Evolutionary conservation across 2,113 vertebrate genomes (phyloP).

Genomic region (Nesogale talazaci): DNA sequence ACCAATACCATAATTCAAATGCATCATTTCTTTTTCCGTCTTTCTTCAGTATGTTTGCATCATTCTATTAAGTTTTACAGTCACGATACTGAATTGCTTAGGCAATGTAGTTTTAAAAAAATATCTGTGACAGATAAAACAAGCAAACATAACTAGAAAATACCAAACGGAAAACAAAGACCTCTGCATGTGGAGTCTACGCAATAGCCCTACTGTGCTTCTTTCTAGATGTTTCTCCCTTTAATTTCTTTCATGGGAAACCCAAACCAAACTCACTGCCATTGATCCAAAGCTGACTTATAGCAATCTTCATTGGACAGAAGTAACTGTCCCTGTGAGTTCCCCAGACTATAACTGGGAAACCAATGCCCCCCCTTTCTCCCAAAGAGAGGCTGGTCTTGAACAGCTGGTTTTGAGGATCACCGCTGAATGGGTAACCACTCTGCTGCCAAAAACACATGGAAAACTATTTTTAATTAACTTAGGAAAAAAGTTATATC

Average conservation of each 20-base stretch:
- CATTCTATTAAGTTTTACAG: slow-evolving; percentile 34
- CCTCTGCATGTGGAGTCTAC: not conserved
- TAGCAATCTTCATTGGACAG: too few species aligned
- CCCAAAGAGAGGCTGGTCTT: too few species aligned
- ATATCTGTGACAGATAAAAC: slow-evolving; percentile 43
- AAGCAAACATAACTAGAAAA: not conserved
- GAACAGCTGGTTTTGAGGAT: too few species aligned
- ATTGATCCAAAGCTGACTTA: too few species aligned
- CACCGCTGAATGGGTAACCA: too few species aligned
- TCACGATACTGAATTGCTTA: slow-evolving; percentile 17
- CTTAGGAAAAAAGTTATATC: slow-evolving; percentile 20
- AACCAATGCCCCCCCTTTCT: too few species aligned
- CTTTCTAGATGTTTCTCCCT: not conserved
- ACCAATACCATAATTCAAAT: too few species aligned
- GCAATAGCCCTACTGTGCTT: slow-evolving; percentile 1
- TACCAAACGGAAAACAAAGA: not conserved
- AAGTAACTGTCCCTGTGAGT: too few species aligned
- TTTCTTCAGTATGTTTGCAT: not conserved
- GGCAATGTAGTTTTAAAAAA: not conserved
- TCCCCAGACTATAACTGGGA: too few species aligned
- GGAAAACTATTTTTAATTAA: slow-evolving; percentile 28
- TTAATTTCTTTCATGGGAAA: slow-evolving; percentile 47
- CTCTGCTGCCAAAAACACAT: too few species aligned
- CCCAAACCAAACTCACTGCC: too few species aligned
- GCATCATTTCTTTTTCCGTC: too few species aligned